These are phyloP conservation scores for Drosophila stalkeri DNA, from an alignment of 2,888 invertebrate genomes.

Conservation along the genomic window DNA sequence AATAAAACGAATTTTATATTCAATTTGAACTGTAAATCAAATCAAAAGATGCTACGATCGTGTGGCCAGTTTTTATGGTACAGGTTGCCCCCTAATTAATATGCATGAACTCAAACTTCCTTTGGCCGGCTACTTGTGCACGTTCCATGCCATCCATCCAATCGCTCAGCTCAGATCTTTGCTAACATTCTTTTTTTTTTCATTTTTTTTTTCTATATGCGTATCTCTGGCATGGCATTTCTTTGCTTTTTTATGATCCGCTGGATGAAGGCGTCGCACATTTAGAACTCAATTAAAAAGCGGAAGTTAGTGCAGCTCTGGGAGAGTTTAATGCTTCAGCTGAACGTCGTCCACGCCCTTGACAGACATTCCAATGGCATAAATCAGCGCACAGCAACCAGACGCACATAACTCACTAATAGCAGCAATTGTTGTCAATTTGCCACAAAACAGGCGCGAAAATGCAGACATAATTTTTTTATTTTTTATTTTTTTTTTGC, in stretches of 20 bases:
- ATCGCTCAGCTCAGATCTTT: slow-evolving; percentile 40
- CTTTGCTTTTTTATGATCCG: slow-evolving; percentile 28
- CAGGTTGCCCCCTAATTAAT: slow-evolving; percentile 63
- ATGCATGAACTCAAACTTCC: slow-evolving; percentile 69
- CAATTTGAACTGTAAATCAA: slow-evolving; percentile 52
- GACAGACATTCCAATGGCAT: slow-evolving; percentile 75
- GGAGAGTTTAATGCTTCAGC: neutral
- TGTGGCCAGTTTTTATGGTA: slow-evolving; percentile 33
- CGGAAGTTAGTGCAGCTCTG: slow-evolving; percentile 59
- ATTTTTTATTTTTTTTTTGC: slow-evolving; percentile 26
- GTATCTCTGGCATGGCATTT: slow-evolving; percentile 12
- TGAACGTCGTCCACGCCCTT: slow-evolving; percentile 67
- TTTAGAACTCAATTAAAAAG: slow-evolving; percentile 73
- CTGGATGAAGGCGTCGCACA: slow-evolving; percentile 42
- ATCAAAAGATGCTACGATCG: slow-evolving; percentile 38
- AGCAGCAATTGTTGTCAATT: slow-evolving; percentile 81
- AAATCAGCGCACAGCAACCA: slow-evolving; percentile 61
- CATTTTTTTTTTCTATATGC: neutral
- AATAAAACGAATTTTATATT: slow-evolving; percentile 59
- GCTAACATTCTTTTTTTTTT: neutral
- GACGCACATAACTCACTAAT: slow-evolving; percentile 65
- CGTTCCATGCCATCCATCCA: slow-evolving; percentile 31
- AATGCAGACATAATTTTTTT: slow-evolving; percentile 71
- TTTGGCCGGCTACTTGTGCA: slow-evolving; percentile 47
- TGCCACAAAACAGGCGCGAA: slow-evolving; percentile 81